Conservation (phyloP, 2,797 vertebrate genomes). For the Sebastes minor region DNA sequence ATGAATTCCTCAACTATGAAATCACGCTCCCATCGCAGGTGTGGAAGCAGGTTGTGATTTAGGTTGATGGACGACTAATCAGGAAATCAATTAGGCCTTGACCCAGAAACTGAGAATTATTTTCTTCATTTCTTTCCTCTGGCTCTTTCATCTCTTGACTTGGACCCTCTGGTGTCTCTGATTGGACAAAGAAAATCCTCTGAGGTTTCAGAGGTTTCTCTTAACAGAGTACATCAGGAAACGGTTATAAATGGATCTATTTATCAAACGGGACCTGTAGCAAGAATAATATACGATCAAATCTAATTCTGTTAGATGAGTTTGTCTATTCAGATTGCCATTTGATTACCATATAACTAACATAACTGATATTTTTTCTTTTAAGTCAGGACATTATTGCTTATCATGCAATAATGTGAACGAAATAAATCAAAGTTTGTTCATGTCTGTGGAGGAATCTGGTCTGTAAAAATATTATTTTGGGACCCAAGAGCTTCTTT, state of each 20-base stretch:
- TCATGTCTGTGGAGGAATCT: not conserved
- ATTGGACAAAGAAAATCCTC: slow-evolving; percentile 67
- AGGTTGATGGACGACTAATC: slow-evolving; percentile 87
- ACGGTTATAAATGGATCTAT: slow-evolving; percentile 29
- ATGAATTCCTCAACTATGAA: slow-evolving; percentile 61
- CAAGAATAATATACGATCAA: not conserved
- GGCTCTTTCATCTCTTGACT: slow-evolving; percentile 66
- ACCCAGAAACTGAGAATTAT: slow-evolving; percentile 91
- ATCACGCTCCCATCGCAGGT: slow-evolving; percentile 69
- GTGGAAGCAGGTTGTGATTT: slow-evolving; percentile 82
- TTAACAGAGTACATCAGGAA: slow-evolving; percentile 10
- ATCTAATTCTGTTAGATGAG: not conserved
- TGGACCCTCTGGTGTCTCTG: slow-evolving; percentile 62
- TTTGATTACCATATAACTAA: not conserved
- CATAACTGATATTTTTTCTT: not conserved
- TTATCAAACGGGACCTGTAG: slow-evolving; percentile 9
- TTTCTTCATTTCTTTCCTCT: slow-evolving; percentile 75
- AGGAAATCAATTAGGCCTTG: slow-evolving; percentile 92
- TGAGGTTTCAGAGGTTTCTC: slow-evolving; percentile 54
- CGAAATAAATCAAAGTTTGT: not conserved
- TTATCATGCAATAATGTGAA: not conserved
- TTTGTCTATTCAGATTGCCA: not conserved
- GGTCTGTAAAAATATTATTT: slow-evolving; percentile 10
- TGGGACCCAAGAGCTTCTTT: not conserved
- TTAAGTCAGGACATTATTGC: not conserved